Percentiles rank a stretch among this genome's conserved stretches.
These are phyloP conservation scores for Chlamydotis undulata DNA, from an alignment of 2,113 vertebrate species.

Conservation along the genomic window DNA sequence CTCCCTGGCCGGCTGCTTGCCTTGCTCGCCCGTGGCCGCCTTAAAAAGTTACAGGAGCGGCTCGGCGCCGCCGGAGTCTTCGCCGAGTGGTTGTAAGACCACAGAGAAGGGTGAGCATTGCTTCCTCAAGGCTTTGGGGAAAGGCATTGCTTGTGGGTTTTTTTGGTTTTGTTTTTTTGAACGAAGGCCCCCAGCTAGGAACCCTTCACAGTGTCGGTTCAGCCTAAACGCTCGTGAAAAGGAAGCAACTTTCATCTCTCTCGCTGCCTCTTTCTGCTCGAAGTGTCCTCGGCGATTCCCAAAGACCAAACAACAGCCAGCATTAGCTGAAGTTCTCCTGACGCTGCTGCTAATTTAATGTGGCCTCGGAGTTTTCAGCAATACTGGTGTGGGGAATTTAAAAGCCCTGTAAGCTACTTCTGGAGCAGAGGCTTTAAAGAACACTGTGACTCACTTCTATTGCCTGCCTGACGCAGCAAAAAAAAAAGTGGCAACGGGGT, in stretches of 20 bases:
- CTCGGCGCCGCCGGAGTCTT: not conserved
- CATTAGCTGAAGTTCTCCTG: not conserved
- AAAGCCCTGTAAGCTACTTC: not conserved
- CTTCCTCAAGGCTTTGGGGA: not conserved
- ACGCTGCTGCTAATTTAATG: not conserved
- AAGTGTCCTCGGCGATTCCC: not conserved
- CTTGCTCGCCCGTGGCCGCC: not conserved
- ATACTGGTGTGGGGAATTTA: not conserved
- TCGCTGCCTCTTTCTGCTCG: not conserved
- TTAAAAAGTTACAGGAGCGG: not conserved
- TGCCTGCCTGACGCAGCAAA: not conserved
- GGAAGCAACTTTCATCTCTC: not conserved
- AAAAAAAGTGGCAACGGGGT: not conserved
- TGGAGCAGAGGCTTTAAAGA: not conserved
- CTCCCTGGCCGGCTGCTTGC: fast-evolving
- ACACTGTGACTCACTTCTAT: not conserved
- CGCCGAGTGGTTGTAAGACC: not conserved
- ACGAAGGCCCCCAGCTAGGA: not conserved
- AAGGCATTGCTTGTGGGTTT: no score
- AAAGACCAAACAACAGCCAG: not conserved
- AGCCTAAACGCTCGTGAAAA: not conserved
- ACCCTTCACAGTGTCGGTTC: not conserved
- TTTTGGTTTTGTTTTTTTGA: not conserved
- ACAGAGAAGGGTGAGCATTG: not conserved
- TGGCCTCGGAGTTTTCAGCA: not conserved